phyloP scores from a whole-genome alignment of 2,888 invertebrate genomes.

The Cyclophora albipunctata region DNA sequence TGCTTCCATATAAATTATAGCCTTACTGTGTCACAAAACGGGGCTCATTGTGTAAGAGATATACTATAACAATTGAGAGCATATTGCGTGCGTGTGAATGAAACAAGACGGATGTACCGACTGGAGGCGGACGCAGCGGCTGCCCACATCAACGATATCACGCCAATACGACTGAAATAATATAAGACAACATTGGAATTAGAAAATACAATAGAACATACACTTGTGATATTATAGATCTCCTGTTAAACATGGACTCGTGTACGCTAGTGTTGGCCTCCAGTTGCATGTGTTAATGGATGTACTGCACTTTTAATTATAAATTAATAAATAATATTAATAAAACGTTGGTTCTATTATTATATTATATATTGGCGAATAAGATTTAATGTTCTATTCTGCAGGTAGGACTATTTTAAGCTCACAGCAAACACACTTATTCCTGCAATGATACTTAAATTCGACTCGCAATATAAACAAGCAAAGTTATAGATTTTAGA shows the following conservation, averaged over 20 bases:
- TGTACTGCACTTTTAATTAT: constrained; percentile 64
- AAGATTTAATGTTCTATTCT: constrained; percentile 29
- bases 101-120: constrained; percentile 38
- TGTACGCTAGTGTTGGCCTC: constrained; percentile 41
- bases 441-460: too few species aligned
- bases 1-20: constrained; percentile 22
- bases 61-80: constrained; percentile 25
- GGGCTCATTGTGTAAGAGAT: constrained; percentile 18
- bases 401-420: too few species aligned
- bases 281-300: constrained; percentile 53
- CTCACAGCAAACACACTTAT: too few species aligned
- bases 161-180: background rate
- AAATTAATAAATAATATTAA: constrained; percentile 69
- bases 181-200: constrained; percentile 2
- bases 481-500: too few species aligned
- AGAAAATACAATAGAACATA: constrained; percentile 2
- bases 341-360: constrained; percentile 20
- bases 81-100: constrained; percentile 36
- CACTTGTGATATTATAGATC: constrained; percentile 61
- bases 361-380: too few species aligned
- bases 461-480: too few species aligned
- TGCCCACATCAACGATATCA: too few species aligned
- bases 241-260: constrained; percentile 33
- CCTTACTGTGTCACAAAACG: constrained; percentile 21
- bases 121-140: constrained; percentile 43